Evolutionary conservation across 2,113 vertebrate species (phyloP).

Genomic region (Stictonetta naevosa): DNA sequence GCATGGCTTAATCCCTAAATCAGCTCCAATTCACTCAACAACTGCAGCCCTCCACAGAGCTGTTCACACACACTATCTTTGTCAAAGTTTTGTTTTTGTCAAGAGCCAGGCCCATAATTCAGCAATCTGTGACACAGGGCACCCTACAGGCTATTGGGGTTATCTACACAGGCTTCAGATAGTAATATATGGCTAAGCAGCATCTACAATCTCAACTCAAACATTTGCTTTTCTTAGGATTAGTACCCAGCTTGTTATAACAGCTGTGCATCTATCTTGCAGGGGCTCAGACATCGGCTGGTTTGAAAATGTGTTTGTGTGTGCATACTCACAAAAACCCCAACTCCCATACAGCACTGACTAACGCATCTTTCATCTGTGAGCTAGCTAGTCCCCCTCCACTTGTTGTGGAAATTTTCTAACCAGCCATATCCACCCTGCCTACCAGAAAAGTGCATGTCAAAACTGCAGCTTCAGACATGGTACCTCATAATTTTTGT

Average conservation of each 20-base stretch:
- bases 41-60: not conserved
- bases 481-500: not conserved
- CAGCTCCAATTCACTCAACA: not conserved
- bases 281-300: not conserved
- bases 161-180: not conserved
- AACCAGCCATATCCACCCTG: no score
- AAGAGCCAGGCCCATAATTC: not conserved
- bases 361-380: not conserved
- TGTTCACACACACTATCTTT: not conserved
- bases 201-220: not conserved
- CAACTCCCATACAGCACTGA: not conserved
- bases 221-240: not conserved
- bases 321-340: not conserved
- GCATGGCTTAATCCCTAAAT: slow-evolving; percentile 52
- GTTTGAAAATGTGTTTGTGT: not conserved
- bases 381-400: not conserved
- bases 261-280: not conserved
- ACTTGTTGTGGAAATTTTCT: not conserved
- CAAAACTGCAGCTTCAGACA: not conserved
- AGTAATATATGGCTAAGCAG: not conserved
- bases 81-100: not conserved
- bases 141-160: accelerated
- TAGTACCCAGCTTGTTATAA: not conserved
- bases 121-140: not conserved
- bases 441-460: not conserved